Conservation (phyloP, 2,888 invertebrate species). For the Epistrophe eligans region DNA sequence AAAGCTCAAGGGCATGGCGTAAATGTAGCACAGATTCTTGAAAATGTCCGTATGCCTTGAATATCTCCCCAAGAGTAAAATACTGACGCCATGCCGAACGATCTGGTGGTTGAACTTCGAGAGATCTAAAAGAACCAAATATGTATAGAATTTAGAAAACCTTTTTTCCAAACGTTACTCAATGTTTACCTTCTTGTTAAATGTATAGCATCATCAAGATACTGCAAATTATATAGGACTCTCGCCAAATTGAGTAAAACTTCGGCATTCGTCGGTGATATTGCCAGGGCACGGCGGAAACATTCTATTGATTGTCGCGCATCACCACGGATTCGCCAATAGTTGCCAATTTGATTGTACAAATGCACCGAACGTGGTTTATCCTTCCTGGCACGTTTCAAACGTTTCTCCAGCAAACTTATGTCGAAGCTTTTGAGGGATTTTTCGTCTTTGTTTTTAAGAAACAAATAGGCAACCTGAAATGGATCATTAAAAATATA, state of each 20-base stretch:
- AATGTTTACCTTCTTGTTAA: slow-evolving; percentile 87
- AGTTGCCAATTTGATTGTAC: slow-evolving; percentile 96
- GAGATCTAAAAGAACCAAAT: slow-evolving; percentile 84
- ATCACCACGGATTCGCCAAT: slow-evolving; percentile 95
- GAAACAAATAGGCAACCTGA: slow-evolving; percentile 90
- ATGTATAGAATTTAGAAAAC: not conserved
- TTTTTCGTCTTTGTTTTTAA: slow-evolving; percentile 85
- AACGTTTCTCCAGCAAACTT: slow-evolving; percentile 88
- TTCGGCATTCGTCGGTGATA: slow-evolving; percentile 94
- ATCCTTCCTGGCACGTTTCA: slow-evolving; percentile 92
- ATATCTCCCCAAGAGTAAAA: slow-evolving; percentile 95
- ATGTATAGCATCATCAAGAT: slow-evolving; percentile 95
- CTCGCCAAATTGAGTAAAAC: slow-evolving; percentile 93
- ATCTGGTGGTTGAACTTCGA: slow-evolving; percentile 93
- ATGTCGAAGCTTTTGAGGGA: slow-evolving; percentile 89
- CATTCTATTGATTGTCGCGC: slow-evolving; percentile 95
- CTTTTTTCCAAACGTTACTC: not conserved
- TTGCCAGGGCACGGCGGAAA: slow-evolving; percentile 92
- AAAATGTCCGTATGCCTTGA: slow-evolving; percentile 95
- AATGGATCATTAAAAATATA: not conserved
- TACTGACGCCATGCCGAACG: slow-evolving; percentile 96
- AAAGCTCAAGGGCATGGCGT: slow-evolving; percentile 91
- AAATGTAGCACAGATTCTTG: slow-evolving; percentile 94
- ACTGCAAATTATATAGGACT: slow-evolving; percentile 93
- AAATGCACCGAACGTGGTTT: slow-evolving; percentile 93